These are phyloP conservation scores for Nerophis lumbriciformis DNA, from an alignment of 2,113 vertebrate species.

Conservation along the genomic window DNA sequence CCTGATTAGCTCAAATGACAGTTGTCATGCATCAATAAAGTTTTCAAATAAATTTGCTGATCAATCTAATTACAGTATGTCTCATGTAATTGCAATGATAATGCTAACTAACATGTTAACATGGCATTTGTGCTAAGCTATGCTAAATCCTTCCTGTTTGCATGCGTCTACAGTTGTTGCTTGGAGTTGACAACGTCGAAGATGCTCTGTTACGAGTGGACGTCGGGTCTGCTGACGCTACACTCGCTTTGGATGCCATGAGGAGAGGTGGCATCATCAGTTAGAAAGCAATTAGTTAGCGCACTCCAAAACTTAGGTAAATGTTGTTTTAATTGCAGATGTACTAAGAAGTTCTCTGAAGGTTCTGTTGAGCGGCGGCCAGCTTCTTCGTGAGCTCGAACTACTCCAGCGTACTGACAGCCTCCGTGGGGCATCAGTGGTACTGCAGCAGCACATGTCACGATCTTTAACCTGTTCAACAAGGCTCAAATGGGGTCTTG, in stretches of 20 bases:
- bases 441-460: constrained; percentile 35
- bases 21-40: no score
- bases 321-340: constrained; percentile 57
- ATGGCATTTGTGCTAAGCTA: no score
- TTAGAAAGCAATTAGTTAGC: no score
- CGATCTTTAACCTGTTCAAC: no score
- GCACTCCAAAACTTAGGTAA: neutral
- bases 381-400: constrained; percentile 80
- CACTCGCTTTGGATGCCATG: constrained; percentile 69
- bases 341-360: constrained; percentile 82
- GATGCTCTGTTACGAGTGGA: constrained; percentile 62
- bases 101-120: no score
- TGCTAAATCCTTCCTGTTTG: no score
- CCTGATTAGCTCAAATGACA: no score
- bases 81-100: no score
- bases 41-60: no score
- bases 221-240: constrained; percentile 60
- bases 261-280: constrained; percentile 72
- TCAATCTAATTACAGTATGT: no score
- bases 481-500: no score
- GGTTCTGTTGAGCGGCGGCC: constrained; percentile 81
- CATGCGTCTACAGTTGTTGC: constrained; percentile 73
- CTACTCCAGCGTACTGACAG: constrained; percentile 76
- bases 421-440: constrained; percentile 63
- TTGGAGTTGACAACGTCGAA: constrained; percentile 80